Evolutionary conservation across 2,888 invertebrate species (phyloP).

Genomic region (Iselma pallidipennis): DNA sequence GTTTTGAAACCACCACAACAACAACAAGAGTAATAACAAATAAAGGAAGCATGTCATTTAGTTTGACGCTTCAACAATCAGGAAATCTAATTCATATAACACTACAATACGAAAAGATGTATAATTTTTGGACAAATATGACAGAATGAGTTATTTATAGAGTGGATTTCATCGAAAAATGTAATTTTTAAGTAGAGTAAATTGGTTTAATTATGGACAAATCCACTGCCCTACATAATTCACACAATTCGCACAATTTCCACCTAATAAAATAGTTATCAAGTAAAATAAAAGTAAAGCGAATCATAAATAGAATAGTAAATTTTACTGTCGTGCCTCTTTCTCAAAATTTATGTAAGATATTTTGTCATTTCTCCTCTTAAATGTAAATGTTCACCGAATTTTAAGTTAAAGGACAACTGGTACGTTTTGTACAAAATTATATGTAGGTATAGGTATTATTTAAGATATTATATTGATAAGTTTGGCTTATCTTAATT

Average conservation of each 20-base stretch:
- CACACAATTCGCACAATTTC: too few relatives aligned
- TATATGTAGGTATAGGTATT: too few relatives aligned
- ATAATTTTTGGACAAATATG: too few relatives aligned
- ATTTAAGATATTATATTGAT: slow-evolving; percentile 24
- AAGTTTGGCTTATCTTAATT: slow-evolving; percentile 27
- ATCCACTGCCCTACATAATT: too few relatives aligned
- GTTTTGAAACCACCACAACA: background rate
- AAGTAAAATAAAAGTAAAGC: too few relatives aligned
- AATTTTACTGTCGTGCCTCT: slow-evolving; percentile 16
- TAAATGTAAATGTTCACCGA: slow-evolving; percentile 29
- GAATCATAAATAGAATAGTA: slow-evolving; percentile 27
- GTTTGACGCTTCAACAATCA: background rate
- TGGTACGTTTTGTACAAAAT: too few relatives aligned
- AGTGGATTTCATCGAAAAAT: too few relatives aligned
- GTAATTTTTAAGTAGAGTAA: too few relatives aligned
- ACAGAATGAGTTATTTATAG: background rate
- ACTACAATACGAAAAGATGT: too few relatives aligned
- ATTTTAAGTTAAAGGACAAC: slow-evolving; percentile 22
- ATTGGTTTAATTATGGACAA: too few relatives aligned
- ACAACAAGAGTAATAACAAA: background rate
- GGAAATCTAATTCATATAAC: background rate
- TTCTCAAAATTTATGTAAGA: slow-evolving; percentile 29
- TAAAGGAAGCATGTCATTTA: background rate
- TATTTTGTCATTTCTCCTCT: slow-evolving; percentile 26
- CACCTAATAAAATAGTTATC: too few relatives aligned